Evolutionary conservation across 1,140 invertebrate species (phyloP), one percentile per base, ranked within the genome.

Genomic region (Tachypleus tridentatus): DNA sequence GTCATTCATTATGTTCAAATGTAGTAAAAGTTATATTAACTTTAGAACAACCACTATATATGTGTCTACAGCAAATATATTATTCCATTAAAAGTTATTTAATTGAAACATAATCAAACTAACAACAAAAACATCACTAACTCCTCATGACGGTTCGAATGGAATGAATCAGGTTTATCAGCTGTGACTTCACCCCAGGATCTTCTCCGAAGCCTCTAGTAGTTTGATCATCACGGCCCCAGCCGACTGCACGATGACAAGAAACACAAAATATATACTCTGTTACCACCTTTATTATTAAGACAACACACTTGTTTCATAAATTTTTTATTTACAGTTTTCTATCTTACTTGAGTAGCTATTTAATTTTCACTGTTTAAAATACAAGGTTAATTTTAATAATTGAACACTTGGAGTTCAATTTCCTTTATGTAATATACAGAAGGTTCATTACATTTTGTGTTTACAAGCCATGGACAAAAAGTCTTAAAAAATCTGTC

Each of bases 91-190:
- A 11, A 57, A 57, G 47, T 2, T 8, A 54, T 54, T 7, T 8
- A 54, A 54, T 54, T 1, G 2, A 58, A 62, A 65, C 48, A 10
- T n/a, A 47, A 4, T 60, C 50, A 51, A 11, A 66, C 7, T 59
- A 67, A 60, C 57, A 47, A 4, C 58, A 50, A 66, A 63, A 50
- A 7, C 6, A 11, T 51, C 64, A 75, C 86, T 86, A 84, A 95
- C 93, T 89, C 81, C 89, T 88, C 71, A 89, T 87, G 11, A 97
- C 92, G 61, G 90, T 95, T 73, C 91, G 81, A 67, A 96, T 93
- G 1, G 92, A 94, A 73, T 87, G 83, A 48, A 96, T 83, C 60
- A 96, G 81, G 80, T 92, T 89, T 63, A 94, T 78, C 50, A 91
- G 79, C 79, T 95, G 90, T 58, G 86, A 85, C 78, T 93, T 95